A percentile compares a stretch with the other conserved stretches of the same genome.
These are phyloP conservation scores for Pionites leucogaster DNA, from an alignment of 2,113 vertebrate species.

Conservation along the genomic window DNA sequence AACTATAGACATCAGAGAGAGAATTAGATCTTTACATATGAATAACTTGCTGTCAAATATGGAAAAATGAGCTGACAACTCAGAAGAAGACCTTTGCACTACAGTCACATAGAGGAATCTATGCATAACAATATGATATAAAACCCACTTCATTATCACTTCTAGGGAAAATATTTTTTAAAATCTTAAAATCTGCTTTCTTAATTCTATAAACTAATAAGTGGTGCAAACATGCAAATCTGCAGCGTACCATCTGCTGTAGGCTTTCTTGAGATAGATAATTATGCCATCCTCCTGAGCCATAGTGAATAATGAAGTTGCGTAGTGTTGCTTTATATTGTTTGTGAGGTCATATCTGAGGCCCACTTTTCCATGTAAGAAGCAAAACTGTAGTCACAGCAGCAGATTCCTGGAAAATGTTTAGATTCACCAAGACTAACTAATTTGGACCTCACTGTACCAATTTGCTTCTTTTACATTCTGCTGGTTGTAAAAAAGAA, in stretches of 20 bases:
- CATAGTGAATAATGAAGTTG: background rate
- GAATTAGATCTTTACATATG: background rate
- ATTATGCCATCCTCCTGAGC: background rate
- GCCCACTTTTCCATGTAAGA: background rate
- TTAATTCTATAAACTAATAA: conserved; percentile 15
- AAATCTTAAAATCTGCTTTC: background rate
- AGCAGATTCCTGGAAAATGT: background rate
- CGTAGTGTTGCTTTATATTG: background rate
- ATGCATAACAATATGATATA: background rate
- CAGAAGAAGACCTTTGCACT: background rate
- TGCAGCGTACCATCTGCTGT: conserved; percentile 12
- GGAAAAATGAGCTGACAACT: background rate
- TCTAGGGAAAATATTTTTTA: background rate
- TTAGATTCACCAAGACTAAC: background rate
- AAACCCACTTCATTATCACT: background rate
- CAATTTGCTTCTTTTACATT: background rate
- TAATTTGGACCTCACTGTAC: background rate
- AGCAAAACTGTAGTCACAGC: background rate
- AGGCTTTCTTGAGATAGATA: background rate
- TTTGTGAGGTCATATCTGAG: background rate
- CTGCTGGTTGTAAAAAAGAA: background rate
- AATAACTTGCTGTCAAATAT: background rate
- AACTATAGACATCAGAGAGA: background rate
- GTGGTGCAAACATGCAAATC: background rate
- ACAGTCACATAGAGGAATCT: background rate